Base-by-base conservation (phyloP, 30 jellyfish, hydroid and myxozoan genomes). In the Hydractinia symbiolongicarpus region DNA sequence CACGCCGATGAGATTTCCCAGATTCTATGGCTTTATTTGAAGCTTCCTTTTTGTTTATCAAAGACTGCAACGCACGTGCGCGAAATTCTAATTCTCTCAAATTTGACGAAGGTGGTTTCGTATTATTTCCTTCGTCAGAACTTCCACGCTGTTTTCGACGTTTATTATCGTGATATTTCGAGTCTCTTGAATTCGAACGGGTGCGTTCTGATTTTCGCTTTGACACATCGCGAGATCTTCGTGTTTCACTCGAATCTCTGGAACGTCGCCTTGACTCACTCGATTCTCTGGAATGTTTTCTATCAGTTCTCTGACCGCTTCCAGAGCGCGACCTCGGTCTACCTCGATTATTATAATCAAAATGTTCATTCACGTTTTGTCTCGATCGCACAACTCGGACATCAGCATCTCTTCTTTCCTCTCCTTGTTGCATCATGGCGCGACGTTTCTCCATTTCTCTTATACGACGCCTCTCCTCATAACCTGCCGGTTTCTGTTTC, bases 1-100 rank as follows among this genome's bases (percentile, higher is more conserved):
- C 74, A n/a, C 74, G 74, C 74, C 74, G 9, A 44, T n/a, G 74
- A 13, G 74, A 44, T 64, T 64, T 64, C 9, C 44, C 44, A 30
- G 44, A 30, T 30, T 6, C 74, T 21, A n/a, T 21, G 72, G 73
- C 75, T 16, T 83, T 76, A 11, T 84, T 71, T 67, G 78, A 73
- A 70, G 11, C 77, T 71, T 86, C 96, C 66, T 83, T 85, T 7
- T 83, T 84, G 54, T 86, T 82, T 5, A 91, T 61, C 21, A 91
- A 76, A 30, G 98, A 91, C 50, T 91, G 91, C 67, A 91, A 81
- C n/a, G 96, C 98, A 56, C 96, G 75, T 57, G 98, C 98, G 13
- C 98, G 86, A 54, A 77, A 77, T 54, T 77, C 85, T 14, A 77
- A 55, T 54, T 77, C 85, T 54, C 55, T 77, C 15, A 77, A 54